These are phyloP conservation scores for Myxocyprinus asiaticus DNA, from an alignment of 2,113 vertebrate species.

Conservation along the genomic window DNA sequence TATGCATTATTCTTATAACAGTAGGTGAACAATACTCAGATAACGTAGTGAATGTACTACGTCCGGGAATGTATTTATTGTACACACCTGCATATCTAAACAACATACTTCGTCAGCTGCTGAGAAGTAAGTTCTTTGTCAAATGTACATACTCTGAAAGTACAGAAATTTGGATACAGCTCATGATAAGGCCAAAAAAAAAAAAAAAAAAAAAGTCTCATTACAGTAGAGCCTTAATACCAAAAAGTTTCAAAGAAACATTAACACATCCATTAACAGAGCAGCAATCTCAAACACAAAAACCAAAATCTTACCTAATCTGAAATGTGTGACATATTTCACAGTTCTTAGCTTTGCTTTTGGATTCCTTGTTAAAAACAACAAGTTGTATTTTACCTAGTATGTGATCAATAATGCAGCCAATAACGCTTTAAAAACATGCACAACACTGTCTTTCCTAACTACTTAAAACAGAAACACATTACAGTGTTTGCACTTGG, in stretches of 20 bases:
- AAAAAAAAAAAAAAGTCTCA: no score
- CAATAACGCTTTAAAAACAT: constrained; percentile 5
- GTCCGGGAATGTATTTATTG: no score
- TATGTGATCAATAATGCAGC: neutral
- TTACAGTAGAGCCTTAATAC: neutral
- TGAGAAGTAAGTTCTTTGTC: no score
- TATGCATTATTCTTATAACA: no score
- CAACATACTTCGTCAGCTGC: no score
- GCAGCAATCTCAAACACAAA: constrained; percentile 12
- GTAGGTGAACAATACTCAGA: no score
- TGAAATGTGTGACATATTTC: constrained; percentile 13
- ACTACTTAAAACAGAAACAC: neutral
- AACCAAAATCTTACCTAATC: neutral
- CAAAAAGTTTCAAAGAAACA: neutral
- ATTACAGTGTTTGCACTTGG: neutral
- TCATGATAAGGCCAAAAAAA: neutral
- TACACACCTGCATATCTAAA: no score
- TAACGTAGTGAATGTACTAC: no score
- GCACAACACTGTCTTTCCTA: neutral
- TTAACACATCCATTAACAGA: constrained; percentile 19
- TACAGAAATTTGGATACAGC: no score
- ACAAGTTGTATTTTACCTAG: neutral
- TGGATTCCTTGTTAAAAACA: neutral
- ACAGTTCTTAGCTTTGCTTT: neutral
- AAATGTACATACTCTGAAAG: no score